Conservation (phyloP, 2,113 vertebrate species). For the Aldabrachelys gigantea region DNA sequence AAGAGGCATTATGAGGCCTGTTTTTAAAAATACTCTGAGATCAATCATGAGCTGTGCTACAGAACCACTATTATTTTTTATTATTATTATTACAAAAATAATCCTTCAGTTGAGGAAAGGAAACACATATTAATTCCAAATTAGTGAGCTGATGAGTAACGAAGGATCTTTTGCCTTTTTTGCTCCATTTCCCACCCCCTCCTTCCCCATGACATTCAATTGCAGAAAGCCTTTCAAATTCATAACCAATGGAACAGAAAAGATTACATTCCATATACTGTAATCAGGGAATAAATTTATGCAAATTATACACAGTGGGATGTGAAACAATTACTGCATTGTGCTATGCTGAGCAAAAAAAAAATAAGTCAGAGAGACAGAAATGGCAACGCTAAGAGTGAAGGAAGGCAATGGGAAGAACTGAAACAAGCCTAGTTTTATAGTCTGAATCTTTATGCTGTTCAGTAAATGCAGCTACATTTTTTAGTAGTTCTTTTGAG, state of each 20-base stretch:
- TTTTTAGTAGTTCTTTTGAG: not conserved
- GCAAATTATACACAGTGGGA: constrained; percentile 45
- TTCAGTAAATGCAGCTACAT: not conserved
- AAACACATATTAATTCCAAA: not conserved
- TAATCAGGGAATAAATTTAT: constrained; percentile 40
- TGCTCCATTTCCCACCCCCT: not conserved
- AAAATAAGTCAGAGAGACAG: not conserved
- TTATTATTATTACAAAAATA: not conserved
- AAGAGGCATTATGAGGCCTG: not conserved
- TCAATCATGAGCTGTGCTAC: not conserved
- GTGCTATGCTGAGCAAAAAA: not conserved
- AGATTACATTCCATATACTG: constrained; percentile 28
- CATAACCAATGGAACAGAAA: not conserved
- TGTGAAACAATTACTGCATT: constrained; percentile 38
- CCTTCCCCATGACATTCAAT: not conserved
- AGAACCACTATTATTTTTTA: not conserved
- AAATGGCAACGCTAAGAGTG: not conserved
- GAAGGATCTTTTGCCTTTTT: not conserved
- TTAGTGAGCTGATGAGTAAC: not conserved
- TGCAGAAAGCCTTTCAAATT: not conserved
- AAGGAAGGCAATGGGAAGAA: not conserved
- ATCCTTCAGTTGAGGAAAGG: not conserved
- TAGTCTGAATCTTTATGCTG: not conserved
- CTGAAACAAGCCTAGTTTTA: not conserved
- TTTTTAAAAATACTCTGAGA: not conserved